A percentile compares a stretch with the other conserved stretches of the same genome.
Conservation (phyloP, 2,113 vertebrate species). For the Rhabdomys dilectus region DNA sequence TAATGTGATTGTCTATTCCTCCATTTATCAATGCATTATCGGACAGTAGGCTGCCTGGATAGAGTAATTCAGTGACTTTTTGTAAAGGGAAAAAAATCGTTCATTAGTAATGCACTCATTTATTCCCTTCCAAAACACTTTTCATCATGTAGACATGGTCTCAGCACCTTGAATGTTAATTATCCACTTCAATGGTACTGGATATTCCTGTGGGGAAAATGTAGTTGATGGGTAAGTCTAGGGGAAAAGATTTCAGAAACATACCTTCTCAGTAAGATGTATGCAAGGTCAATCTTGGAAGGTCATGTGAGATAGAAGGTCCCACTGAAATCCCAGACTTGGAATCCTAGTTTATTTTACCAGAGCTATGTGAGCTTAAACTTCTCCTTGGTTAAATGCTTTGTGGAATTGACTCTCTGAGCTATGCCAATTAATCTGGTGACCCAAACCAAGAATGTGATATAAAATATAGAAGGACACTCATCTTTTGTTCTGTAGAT, state of each 20-base stretch:
- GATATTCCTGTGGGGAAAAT: constrained; percentile 54
- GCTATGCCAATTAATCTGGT: neutral
- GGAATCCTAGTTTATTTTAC: neutral
- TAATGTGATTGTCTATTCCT: constrained; percentile 59
- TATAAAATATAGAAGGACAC: neutral
- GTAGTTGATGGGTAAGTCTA: constrained; percentile 12
- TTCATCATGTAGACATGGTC: constrained; percentile 71
- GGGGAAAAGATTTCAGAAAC: neutral
- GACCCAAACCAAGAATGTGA: neutral
- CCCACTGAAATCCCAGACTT: neutral
- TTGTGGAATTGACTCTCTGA: constrained; percentile 23
- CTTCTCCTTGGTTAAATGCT: neutral
- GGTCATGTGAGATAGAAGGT: neutral
- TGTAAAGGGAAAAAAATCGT: constrained; percentile 52
- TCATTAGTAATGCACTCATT: constrained; percentile 70
- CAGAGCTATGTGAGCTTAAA: neutral
- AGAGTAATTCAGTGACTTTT: constrained; percentile 62
- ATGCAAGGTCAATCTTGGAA: neutral
- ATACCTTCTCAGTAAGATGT: constrained; percentile 25
- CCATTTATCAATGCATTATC: constrained; percentile 69
- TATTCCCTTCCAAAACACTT: constrained; percentile 73
- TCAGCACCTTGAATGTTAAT: constrained; percentile 69
- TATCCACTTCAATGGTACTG: constrained; percentile 53
- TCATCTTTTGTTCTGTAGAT: neutral
- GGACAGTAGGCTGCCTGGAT: constrained; percentile 29